Evolutionary conservation across 2,888 invertebrate species (phyloP).

Genomic region (Nomada hirtipes): DNA sequence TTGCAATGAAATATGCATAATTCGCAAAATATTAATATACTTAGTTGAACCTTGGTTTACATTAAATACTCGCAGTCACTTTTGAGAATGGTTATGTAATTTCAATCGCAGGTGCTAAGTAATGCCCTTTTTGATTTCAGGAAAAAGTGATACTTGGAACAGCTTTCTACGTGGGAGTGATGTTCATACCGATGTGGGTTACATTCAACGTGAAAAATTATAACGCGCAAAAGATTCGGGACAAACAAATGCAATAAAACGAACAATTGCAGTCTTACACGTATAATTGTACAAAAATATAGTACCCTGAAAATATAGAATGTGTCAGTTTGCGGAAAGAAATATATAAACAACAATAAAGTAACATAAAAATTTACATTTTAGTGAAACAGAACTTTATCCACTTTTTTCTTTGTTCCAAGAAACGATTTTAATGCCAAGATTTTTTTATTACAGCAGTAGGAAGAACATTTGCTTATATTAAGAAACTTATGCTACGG

Average conservation of each 20-base stretch:
- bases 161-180: not conserved
- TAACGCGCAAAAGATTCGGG: not conserved
- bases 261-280: constrained; percentile 32
- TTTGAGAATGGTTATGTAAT: not conserved
- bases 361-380: constrained; percentile 25
- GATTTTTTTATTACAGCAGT: not conserved
- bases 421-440: not conserved
- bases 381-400: constrained; percentile 16
- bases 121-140: constrained; percentile 33
- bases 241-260: not conserved
- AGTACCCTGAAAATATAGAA: constrained; percentile 21
- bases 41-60: no score
- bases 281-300: constrained; percentile 41
- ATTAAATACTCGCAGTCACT: not conserved
- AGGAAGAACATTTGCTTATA: not conserved
- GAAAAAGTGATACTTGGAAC: not conserved
- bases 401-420: not conserved
- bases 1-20: no score
- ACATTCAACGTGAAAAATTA: constrained; percentile 16
- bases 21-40: no score
- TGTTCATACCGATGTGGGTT: constrained; percentile 18
- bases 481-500: not conserved
- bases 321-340: not conserved
- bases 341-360: constrained; percentile 19
- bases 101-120: not conserved